A percentile compares a stretch with the other conserved stretches of the same genome.
Conservation (phyloP, 2,888 invertebrate genomes). For the Diaphora mendica region DNA sequence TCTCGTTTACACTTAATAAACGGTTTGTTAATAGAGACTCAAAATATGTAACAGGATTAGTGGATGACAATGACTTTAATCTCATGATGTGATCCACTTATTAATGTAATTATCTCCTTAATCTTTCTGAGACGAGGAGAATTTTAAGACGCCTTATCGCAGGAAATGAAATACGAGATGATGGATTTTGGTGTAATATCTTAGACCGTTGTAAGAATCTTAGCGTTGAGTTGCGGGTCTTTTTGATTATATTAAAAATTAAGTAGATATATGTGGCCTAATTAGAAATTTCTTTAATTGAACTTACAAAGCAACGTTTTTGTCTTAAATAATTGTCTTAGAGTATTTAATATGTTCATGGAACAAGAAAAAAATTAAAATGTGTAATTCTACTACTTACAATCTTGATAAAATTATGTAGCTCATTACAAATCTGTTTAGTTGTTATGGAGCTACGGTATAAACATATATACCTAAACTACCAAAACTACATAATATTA, state of each 20-base stretch:
- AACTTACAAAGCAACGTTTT: not conserved
- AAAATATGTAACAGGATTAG: constrained; percentile 32
- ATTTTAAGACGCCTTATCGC: constrained; percentile 3
- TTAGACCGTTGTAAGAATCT: not conserved
- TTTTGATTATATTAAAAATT: not conserved
- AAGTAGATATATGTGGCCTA: not conserved
- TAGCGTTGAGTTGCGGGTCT: not conserved
- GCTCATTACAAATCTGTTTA: no score
- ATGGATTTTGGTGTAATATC: not conserved
- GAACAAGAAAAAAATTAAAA: no score
- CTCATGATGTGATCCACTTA: constrained; percentile 38
- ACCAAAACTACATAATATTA: no score
- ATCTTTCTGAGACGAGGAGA: constrained; percentile 29
- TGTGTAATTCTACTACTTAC: no score
- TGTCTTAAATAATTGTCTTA: no score
- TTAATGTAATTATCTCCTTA: constrained; percentile 40
- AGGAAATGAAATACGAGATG: not conserved
- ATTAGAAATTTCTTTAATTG: no score
- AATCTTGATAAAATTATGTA: no score
- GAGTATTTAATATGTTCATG: no score
- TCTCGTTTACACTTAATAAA: not conserved
- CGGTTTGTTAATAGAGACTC: constrained; percentile 20
- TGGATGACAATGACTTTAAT: constrained; percentile 42
- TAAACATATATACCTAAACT: no score
- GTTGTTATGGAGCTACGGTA: no score